Base-by-base conservation (phyloP, 2,888 invertebrate genomes). In the Sarcophaga rosellei region DNA sequence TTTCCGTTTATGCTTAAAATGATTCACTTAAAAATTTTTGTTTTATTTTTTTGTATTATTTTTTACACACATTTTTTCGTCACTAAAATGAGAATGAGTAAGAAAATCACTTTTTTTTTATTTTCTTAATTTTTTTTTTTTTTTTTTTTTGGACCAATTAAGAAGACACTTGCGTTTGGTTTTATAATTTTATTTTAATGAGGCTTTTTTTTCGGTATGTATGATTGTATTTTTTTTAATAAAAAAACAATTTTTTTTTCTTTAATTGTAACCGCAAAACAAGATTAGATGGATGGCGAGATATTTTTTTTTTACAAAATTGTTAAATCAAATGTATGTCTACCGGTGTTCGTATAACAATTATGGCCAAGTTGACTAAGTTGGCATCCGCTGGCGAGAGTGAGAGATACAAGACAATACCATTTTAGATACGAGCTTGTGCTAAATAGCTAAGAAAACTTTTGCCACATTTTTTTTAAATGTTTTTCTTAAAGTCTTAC, bases 381-480 rank as follows among this genome's bases (percentile, higher is more conserved):
- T 74, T 78, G 85, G 79, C 77, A 83, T 76, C 73, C 59, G 77
- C 5, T 53, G 53, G 15, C 4, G 17, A 53, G 53, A 53, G 12
- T 15, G 47, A 57, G 53, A 83, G 80, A 86, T 75, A 78, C 45
- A 81, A 81, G 75, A 81, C 23, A 81, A 53, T 10, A 82, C 81
- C 81, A 84, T 78, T 84, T 86, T 84, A 81, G 84, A 86, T 79
- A 86, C 72, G 81, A 86, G 86, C 84, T 84, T 86, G 84, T 86
- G 86, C 86, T 84, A 84, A 86, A 84, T 86, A 84, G 78, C 78
- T 53, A 53, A 53, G 35, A 68, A 84, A 79, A 72, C 44, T 45
- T 73, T 73, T 63, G 61, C n/a, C 61, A 61, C 45, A n/a, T 53
- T 65, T 45, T 44, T 63, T 47, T 80, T 20, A 66, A 15, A 15